These are phyloP conservation scores for Digitonthophagus gazella DNA, from an alignment of 2,888 invertebrate genomes.

Conservation along the genomic window DNA sequence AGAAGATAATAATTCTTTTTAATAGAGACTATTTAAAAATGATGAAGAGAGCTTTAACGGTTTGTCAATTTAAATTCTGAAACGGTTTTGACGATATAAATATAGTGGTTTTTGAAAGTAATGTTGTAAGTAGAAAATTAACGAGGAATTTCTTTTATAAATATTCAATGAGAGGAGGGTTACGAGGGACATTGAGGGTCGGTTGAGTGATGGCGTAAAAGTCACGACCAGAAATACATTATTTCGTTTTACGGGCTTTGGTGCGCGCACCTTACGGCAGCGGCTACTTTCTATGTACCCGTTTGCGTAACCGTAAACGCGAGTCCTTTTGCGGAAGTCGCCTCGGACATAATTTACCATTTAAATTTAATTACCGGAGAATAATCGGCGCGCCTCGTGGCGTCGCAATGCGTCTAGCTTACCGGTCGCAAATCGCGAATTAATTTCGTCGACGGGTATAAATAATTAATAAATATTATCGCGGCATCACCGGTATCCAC, in stretches of 20 bases:
- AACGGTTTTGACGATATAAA: no score
- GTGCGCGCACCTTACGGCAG: neutral
- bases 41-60: no score
- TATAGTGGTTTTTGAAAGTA: neutral
- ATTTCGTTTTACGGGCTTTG: neutral
- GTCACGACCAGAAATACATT: neutral
- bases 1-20: no score
- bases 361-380: neutral
- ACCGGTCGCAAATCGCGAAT: conserved; percentile 12
- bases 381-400: neutral
- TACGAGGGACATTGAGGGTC: neutral
- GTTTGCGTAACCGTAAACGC: neutral
- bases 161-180: neutral
- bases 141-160: neutral
- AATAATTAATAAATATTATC: conserved; percentile 17
- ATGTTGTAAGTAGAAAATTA: neutral
- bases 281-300: neutral
- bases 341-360: neutral
- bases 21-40: no score
- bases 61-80: no score
- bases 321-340: neutral
- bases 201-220: neutral
- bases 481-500: conserved; percentile 5
- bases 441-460: conserved; percentile 11
- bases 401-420: conserved; percentile 12